Base-by-base conservation (phyloP, 2,888 invertebrate genomes). In the Hydropsyche betteni region DNA sequence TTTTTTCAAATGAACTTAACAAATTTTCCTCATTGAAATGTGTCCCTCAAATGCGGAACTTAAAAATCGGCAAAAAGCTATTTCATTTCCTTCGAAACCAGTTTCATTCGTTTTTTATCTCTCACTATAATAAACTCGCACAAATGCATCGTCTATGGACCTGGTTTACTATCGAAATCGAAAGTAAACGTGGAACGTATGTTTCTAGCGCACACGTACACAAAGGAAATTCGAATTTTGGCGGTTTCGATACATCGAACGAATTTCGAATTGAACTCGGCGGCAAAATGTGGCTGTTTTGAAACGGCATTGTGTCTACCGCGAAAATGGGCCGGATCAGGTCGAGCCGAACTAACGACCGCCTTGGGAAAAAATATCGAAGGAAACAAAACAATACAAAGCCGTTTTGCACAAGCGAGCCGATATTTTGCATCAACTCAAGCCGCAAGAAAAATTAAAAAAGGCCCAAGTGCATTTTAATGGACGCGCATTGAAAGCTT, bases 81-180 rank as follows among this genome's bases (percentile, higher is more conserved):
- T 36, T 6, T 2, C 64, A 64, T 36, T 36, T 64, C 64, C 33
- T 64, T 34, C 34, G 36, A 64, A 64, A 64, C 64, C 64, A 64
- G 64, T 64, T 64, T 64, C 34, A 10, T 24, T 61, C 34, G 36
- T 34, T 8, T 44, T 44, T 44, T 44, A 8, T 10, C 44, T 24
- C 24, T 24, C 24, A 24, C 24, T 24, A 24, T 24, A 24, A 24
- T 24, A 24, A 44, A 44, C 44, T 34, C 34, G 36, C 24, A 24
- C 34, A 64, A 64, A 64, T 64, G 64, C 64, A 64, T 64, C 61
- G 64, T 64, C 64, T 12, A 64, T n/a, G 34, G 34, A 33, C 64
- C 12, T 8, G 6, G 44, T 44, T 44, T 10, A 8, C 12, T 33
- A 64, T 34, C 64, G 36, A 36, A 64, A 64, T 64, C 34, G 64